phyloP scores from a whole-genome alignment of 2,113 vertebrate species.

The Pagrus major region DNA sequence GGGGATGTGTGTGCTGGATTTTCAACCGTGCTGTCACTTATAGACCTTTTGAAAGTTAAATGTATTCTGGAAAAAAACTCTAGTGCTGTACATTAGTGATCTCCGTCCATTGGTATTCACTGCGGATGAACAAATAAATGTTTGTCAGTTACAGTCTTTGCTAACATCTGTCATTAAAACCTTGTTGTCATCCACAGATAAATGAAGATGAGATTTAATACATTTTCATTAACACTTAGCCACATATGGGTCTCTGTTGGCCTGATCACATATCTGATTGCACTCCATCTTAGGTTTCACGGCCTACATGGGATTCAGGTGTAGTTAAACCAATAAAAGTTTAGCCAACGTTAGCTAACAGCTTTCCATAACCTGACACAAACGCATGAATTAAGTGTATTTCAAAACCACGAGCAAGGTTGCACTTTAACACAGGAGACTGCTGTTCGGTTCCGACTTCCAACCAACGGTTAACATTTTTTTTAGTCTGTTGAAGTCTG shows the following conservation, averaged over 20 bases:
- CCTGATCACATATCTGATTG: background rate
- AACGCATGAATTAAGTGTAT: too few species aligned
- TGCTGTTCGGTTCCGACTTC: too few species aligned
- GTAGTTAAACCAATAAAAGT: too few species aligned
- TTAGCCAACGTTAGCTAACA: too few species aligned
- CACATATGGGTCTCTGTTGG: background rate
- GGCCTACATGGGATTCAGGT: background rate
- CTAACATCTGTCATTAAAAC: background rate
- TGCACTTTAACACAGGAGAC: too few species aligned
- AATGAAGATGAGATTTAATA: background rate
- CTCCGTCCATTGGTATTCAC: background rate
- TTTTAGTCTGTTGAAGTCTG: too few species aligned
- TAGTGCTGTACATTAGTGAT: background rate
- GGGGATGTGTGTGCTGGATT: background rate
- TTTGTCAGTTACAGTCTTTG: background rate
- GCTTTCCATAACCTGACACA: too few species aligned
- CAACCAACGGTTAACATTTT: too few species aligned
- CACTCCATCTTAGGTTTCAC: background rate
- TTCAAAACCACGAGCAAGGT: too few species aligned
- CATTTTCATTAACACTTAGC: background rate
- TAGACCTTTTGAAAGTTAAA: constrained; percentile 19
- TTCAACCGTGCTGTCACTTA: background rate
- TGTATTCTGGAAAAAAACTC: background rate
- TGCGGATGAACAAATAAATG: background rate
- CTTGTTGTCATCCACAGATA: too few species aligned